Evolutionary conservation across 2,113 vertebrate genomes (phyloP).

Genomic region (Solea senegalensis): DNA sequence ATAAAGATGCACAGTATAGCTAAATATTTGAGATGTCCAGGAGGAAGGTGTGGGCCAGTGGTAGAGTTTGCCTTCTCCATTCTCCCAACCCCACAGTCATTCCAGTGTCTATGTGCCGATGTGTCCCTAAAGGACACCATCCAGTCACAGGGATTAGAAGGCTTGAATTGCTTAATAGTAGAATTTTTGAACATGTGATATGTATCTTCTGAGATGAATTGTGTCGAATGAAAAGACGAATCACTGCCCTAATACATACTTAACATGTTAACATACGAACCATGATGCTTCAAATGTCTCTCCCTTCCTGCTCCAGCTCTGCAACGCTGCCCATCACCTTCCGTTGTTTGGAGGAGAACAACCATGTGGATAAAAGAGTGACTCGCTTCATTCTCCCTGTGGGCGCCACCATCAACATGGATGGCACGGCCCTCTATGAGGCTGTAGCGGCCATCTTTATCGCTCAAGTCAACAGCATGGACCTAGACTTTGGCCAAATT

Average conservation of each 20-base stretch:
- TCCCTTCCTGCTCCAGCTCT: slow-evolving; percentile 79
- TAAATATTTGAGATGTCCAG: no score
- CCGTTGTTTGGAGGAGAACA: slow-evolving; percentile 94
- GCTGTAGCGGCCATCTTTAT: slow-evolving; percentile 98
- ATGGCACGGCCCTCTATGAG: slow-evolving; percentile 94
- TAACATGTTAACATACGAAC: neutral
- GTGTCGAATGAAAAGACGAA: no score
- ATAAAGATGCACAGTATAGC: no score
- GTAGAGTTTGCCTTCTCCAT: no score
- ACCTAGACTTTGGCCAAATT: slow-evolving; percentile 96
- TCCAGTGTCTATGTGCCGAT: no score
- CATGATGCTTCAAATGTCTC: neutral
- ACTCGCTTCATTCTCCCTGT: slow-evolving; percentile 94
- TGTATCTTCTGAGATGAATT: no score
- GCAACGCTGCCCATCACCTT: slow-evolving; percentile 97
- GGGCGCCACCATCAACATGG: slow-evolving; percentile 98
- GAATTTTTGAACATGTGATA: no score
- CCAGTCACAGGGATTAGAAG: no score
- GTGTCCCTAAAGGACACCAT: no score
- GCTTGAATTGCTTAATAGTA: no score
- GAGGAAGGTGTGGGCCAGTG: no score
- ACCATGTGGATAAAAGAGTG: slow-evolving; percentile 91
- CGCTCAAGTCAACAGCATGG: slow-evolving; percentile 97
- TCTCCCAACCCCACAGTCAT: no score
- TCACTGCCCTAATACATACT: neutral